These are phyloP conservation scores for Drosophila lacicola DNA, from an alignment of 2,888 invertebrate species.

Conservation along the genomic window DNA sequence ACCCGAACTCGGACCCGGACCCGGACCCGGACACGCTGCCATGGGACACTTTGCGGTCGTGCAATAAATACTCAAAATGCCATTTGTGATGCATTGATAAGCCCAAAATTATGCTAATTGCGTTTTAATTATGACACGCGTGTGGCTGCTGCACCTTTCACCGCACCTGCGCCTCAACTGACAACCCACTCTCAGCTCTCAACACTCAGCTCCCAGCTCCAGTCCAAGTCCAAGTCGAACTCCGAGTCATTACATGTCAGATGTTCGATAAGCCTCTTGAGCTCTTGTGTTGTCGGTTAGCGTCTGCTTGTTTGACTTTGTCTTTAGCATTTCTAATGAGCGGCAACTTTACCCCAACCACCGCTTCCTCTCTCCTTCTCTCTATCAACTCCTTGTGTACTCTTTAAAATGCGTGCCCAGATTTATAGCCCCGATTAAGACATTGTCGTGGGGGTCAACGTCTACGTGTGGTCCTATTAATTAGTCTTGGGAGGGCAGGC, in stretches of 20 bases:
- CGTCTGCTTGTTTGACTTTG: slow-evolving; percentile 69
- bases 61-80: slow-evolving; percentile 63
- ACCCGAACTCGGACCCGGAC: neutral
- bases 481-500: slow-evolving; percentile 41
- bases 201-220: slow-evolving; percentile 1
- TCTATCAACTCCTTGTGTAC: slow-evolving; percentile 28
- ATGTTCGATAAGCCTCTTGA: slow-evolving; percentile 69
- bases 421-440: slow-evolving; percentile 64
- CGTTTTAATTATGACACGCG: slow-evolving; percentile 76
- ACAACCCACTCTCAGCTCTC: neutral
- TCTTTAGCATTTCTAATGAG: slow-evolving; percentile 71
- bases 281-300: slow-evolving; percentile 50
- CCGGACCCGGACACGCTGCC: neutral
- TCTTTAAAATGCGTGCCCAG: slow-evolving; percentile 69
- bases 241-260: slow-evolving; percentile 63
- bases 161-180: slow-evolving; percentile 27
- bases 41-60: slow-evolving; percentile 36
- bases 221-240: slow-evolving; percentile 7
- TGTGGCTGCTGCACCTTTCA: slow-evolving; percentile 57
- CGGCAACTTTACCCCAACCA: neutral
- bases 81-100: slow-evolving; percentile 76
- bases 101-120: slow-evolving; percentile 77
- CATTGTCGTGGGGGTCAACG: slow-evolving; percentile 50
- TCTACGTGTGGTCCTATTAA: slow-evolving; percentile 65
- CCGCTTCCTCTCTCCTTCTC: neutral